Conservation (phyloP, 2,113 vertebrate genomes). For the Chamaea fasciata region DNA sequence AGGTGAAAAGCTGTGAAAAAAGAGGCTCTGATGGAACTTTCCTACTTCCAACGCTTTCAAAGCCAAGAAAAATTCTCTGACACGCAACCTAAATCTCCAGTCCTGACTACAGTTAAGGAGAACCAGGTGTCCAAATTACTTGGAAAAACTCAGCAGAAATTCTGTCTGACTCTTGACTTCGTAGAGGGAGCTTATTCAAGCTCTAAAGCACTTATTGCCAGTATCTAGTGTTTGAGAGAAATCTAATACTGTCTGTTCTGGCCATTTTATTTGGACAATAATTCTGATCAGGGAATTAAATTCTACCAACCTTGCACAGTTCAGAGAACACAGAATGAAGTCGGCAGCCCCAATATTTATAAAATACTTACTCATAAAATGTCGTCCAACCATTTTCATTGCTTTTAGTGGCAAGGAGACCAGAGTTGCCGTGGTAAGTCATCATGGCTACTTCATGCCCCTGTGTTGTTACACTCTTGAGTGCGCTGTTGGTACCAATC, state of each 20-base stretch:
- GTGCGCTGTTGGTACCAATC: slow-evolving; percentile 92
- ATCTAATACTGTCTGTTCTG: background rate
- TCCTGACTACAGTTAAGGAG: background rate
- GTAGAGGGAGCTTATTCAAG: background rate
- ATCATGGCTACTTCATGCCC: slow-evolving; percentile 91
- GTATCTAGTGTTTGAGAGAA: background rate
- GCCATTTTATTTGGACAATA: background rate
- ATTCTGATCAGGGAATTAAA: background rate
- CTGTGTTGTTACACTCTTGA: slow-evolving; percentile 89
- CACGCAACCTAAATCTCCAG: background rate
- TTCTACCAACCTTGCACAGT: background rate
- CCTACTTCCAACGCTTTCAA: background rate
- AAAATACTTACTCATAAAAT: slow-evolving; percentile 93
- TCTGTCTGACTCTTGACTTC: background rate
- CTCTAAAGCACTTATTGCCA: background rate
- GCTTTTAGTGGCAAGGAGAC: slow-evolving; percentile 93
- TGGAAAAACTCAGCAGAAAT: background rate
- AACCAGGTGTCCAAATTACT: background rate
- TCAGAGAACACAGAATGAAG: background rate
- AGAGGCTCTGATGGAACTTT: background rate
- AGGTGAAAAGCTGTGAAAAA: slow-evolving; percentile 18
- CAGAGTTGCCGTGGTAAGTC: slow-evolving; percentile 95
- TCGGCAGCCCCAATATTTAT: background rate
- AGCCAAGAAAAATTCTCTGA: slow-evolving; percentile 16
- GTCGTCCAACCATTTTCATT: slow-evolving; percentile 97